Evolutionary conservation across 2,113 vertebrate species (phyloP).

Genomic region (Cephalopterus ornatus): DNA sequence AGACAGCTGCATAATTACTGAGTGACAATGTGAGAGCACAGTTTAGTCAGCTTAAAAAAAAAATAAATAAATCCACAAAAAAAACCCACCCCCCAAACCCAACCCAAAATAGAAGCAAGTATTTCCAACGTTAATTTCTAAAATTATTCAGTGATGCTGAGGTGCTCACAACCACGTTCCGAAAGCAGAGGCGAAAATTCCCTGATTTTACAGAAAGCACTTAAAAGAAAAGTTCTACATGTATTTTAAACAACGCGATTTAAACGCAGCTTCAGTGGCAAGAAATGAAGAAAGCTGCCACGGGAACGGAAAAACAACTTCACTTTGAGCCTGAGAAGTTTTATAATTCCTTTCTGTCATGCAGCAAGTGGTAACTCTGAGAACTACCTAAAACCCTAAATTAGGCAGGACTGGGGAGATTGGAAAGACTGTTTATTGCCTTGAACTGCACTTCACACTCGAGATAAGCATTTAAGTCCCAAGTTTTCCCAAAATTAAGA

Average conservation of each 20-base stretch:
- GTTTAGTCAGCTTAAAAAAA: background rate
- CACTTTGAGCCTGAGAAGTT: background rate
- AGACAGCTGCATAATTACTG: background rate
- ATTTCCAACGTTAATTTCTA: background rate
- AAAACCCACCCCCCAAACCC: rapidly evolving
- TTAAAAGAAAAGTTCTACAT: background rate
- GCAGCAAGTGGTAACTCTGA: background rate
- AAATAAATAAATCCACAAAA: background rate
- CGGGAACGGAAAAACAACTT: background rate
- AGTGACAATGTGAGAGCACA: background rate
- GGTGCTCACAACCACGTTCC: background rate
- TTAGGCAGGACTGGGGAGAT: background rate
- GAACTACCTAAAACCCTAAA: background rate
- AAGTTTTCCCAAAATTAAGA: background rate
- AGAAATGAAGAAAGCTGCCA: background rate
- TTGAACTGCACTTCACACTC: background rate
- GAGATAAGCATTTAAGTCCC: background rate
- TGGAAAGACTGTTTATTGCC: background rate
- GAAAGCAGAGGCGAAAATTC: background rate
- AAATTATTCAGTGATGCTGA: background rate
- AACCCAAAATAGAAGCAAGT: background rate
- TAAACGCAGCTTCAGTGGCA: background rate
- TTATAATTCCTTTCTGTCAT: background rate
- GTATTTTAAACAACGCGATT: background rate
- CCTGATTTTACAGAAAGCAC: background rate